Conservation (phyloP, 2,888 invertebrate genomes). For the Megaustenia siamemsis region DNA sequence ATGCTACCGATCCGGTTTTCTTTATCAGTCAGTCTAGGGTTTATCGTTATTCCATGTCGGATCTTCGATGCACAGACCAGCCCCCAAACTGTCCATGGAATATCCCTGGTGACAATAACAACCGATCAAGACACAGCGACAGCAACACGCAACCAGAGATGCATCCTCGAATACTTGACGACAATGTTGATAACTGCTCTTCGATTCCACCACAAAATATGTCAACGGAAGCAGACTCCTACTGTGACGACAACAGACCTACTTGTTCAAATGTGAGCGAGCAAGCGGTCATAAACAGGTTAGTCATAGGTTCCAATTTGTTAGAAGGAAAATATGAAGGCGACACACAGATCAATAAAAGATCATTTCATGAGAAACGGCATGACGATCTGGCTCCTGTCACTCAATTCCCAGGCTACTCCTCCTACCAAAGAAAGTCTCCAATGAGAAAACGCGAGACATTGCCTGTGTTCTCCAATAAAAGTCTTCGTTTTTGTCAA, state of each 20-base stretch:
- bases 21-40: slow-evolving; percentile 1
- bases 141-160: not conserved
- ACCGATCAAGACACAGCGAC: not conserved
- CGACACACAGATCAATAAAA: not conserved
- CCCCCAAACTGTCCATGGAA: not conserved
- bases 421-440: slow-evolving; percentile 2
- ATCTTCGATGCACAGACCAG: not conserved
- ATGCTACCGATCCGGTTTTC: not conserved
- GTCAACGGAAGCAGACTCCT: not conserved
- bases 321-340: not conserved
- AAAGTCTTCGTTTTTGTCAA: not conserved
- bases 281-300: too few relatives aligned
- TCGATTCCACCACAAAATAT: not conserved
- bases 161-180: not conserved
- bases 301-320: not conserved
- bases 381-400: too few relatives aligned
- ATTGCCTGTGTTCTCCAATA: slow-evolving; percentile 1
- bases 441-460: slow-evolving; percentile 25
- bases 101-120: not conserved
- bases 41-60: not conserved
- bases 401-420: not conserved
- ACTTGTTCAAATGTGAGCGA: too few relatives aligned
- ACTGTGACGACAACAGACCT: not conserved
- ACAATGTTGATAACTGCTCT: not conserved
- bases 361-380: not conserved